Percentiles rank a stretch among this genome's conserved stretches.
Conservation (phyloP, 2,888 invertebrate species). For the Exephanes ischioxanthus region DNA sequence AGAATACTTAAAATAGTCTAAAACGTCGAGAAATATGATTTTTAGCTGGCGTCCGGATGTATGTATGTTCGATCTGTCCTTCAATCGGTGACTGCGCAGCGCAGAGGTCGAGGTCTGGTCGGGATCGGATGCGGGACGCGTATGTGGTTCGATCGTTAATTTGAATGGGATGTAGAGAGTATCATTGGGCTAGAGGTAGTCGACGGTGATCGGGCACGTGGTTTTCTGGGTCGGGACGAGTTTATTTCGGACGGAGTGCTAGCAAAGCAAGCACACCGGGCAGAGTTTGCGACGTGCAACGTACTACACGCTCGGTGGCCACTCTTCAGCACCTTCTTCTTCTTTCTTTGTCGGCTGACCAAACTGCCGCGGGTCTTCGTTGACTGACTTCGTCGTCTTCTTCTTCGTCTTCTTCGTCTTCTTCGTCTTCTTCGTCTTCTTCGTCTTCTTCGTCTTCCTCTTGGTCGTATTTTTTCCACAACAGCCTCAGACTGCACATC, state of each 20-base stretch:
- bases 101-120: neutral
- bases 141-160: slow-evolving; percentile 36
- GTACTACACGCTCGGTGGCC: slow-evolving; percentile 54
- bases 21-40: too few relatives aligned
- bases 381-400: slow-evolving; percentile 15
- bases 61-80: neutral
- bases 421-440: neutral
- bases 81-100: neutral
- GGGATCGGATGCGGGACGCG: neutral
- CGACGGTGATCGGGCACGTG: slow-evolving; percentile 59
- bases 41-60: too few relatives aligned
- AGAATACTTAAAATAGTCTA: too few relatives aligned
- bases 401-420: neutral
- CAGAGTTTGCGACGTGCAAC: slow-evolving; percentile 28
- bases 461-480: slow-evolving; percentile 46
- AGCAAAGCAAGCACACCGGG: slow-evolving; percentile 55
- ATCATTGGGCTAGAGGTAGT: slow-evolving; percentile 51
- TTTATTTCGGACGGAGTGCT: slow-evolving; percentile 68
- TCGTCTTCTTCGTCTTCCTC: slow-evolving; percentile 35
- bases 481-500: slow-evolving; percentile 42
- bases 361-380: slow-evolving; percentile 39
- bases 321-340: slow-evolving; percentile 45
- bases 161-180: slow-evolving; percentile 25
- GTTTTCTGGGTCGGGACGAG: slow-evolving; percentile 69
- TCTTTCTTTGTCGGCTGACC: slow-evolving; percentile 16